Conservation (phyloP, 2,888 invertebrate species). For the Ditylenchus weischeri region DNA sequence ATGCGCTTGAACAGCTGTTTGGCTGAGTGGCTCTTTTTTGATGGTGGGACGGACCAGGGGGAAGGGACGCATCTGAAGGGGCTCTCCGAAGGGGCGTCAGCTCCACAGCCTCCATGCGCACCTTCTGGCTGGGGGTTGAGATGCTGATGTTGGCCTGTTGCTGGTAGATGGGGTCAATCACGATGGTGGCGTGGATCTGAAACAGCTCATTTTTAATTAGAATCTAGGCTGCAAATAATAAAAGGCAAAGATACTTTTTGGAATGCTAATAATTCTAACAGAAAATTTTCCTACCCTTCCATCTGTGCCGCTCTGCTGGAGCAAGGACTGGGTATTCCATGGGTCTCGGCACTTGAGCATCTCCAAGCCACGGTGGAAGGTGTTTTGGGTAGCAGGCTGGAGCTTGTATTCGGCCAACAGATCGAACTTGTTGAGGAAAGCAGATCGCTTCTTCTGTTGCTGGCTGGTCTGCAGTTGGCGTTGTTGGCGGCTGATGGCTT, state of each 20-base stretch:
- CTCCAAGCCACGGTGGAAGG: conserved; percentile 35
- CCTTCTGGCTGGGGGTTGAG: conserved; percentile 41
- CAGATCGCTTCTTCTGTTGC: conserved; percentile 26
- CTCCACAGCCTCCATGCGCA: conserved; percentile 37
- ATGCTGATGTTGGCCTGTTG: conserved; percentile 49
- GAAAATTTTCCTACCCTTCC: conserved; percentile 20
- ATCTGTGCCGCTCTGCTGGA: conserved; percentile 12
- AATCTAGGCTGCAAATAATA: not conserved
- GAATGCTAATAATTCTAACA: not conserved
- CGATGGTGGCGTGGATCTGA: conserved; percentile 35
- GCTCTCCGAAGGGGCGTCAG: not conserved
- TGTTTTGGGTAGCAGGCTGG: conserved; percentile 31
- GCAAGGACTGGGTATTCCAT: conserved; percentile 34
- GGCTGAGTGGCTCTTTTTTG: conserved; percentile 26
- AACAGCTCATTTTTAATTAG: not conserved
- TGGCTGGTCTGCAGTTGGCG: conserved; percentile 9
- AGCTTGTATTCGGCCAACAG: conserved; percentile 42
- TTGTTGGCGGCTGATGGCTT: conserved; percentile 14
- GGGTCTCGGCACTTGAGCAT: conserved; percentile 44
- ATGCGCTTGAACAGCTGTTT: conserved; percentile 17
- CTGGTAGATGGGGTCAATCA: conserved; percentile 47
- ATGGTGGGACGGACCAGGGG: conserved; percentile 17
- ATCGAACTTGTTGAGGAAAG: conserved; percentile 55
- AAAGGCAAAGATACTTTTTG: not conserved
- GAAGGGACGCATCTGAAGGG: conserved; percentile 25